phyloP scores from a whole-genome alignment of 2,797 vertebrate genomes.

The Petrocephalus sullivani region DNA sequence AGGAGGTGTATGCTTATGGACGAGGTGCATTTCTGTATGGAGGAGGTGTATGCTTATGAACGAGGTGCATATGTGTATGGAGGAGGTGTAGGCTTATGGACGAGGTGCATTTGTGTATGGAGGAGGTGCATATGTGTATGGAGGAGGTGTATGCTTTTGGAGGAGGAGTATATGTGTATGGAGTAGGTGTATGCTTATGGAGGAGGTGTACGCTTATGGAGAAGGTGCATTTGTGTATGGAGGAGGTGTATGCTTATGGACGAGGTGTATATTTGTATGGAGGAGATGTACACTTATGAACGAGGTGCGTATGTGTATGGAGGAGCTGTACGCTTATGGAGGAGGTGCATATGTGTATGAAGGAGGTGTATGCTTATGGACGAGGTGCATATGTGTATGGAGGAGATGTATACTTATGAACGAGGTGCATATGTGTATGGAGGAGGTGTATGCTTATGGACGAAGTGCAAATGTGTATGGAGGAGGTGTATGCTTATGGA shows the following conservation, averaged over 20 bases:
- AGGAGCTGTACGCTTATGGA: neutral
- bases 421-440: neutral
- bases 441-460: neutral
- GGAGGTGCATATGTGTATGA: neutral
- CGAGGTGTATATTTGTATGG: too few relatives aligned
- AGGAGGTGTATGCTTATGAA: too few relatives aligned
- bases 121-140: neutral
- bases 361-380: too few relatives aligned
- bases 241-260: too few relatives aligned
- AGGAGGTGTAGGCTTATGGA: neutral
- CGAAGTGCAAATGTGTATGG: neutral
- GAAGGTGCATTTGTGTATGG: too few relatives aligned
- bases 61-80: neutral
- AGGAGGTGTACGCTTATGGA: too few relatives aligned
- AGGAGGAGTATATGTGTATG: too few relatives aligned
- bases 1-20: neutral
- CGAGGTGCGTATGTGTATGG: neutral
- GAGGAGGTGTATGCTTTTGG: too few relatives aligned
- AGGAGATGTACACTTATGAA: too few relatives aligned
- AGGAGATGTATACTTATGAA: neutral
- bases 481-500: neutral
- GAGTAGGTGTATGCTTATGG: too few relatives aligned
- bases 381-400: neutral
- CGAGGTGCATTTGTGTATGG: neutral
- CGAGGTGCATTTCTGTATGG: neutral